phyloP scores from a whole-genome alignment of 2,113 vertebrate genomes.

The Marcusenius ussheri region DNA sequence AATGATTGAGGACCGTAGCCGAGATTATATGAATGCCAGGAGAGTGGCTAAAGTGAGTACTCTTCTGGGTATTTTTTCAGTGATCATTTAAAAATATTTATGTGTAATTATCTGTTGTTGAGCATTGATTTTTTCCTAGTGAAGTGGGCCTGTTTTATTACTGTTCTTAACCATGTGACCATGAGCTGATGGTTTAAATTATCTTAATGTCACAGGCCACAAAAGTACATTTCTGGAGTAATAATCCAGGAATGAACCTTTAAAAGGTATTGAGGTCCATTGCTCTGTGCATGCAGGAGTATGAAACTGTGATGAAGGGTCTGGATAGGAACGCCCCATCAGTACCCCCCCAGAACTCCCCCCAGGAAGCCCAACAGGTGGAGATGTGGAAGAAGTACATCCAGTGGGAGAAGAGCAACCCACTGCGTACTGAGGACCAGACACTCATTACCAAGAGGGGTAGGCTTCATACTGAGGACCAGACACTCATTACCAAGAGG shows the following conservation, averaged over 20 bases:
- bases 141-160: neutral
- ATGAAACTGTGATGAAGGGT: slow-evolving; percentile 98
- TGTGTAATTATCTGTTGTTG: neutral
- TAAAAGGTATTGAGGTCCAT: neutral
- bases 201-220: neutral
- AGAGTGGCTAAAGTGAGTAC: slow-evolving; percentile 89
- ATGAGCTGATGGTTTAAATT: neutral
- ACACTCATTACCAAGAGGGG: slow-evolving; percentile 98
- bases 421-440: slow-evolving; percentile 93
- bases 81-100: neutral
- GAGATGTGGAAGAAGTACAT: slow-evolving; percentile 99
- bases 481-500: neutral
- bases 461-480: slow-evolving; percentile 34
- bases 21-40: slow-evolving; percentile 97
- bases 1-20: slow-evolving; percentile 98
- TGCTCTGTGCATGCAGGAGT: slow-evolving; percentile 68
- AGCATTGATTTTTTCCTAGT: neutral
- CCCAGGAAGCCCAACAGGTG: slow-evolving; percentile 96
- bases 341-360: slow-evolving; percentile 93
- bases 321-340: slow-evolving; percentile 95
- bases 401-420: slow-evolving; percentile 98
- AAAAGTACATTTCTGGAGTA: neutral
- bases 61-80: neutral
- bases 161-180: neutral
- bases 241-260: neutral